phyloP scores from a whole-genome alignment of 2,888 invertebrate species.

The Agelastica alni region DNA sequence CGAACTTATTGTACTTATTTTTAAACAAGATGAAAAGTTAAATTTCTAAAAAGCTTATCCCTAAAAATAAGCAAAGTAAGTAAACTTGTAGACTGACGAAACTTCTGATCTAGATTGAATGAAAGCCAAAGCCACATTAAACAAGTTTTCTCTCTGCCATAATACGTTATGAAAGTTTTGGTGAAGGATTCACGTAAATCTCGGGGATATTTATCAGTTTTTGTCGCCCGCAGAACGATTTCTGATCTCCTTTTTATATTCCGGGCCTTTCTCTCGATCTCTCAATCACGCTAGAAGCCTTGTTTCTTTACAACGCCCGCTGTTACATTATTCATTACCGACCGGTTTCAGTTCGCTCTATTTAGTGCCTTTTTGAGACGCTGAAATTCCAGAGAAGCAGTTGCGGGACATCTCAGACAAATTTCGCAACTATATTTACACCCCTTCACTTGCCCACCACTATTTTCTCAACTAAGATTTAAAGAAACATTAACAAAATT shows the following conservation, averaged over 20 bases:
- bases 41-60: too few species aligned
- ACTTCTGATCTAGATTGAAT: conserved; percentile 32
- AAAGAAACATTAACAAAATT: too few species aligned
- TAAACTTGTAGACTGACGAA: too few species aligned
- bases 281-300: conserved; percentile 57
- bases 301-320: conserved; percentile 57
- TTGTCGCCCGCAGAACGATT: conserved; percentile 58
- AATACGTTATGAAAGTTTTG: conserved; percentile 43
- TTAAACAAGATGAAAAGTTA: too few species aligned
- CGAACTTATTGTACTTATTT: too few species aligned
- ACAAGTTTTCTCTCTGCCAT: conserved; percentile 40
- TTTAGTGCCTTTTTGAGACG: conserved; percentile 46
- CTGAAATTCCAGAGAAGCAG: conserved; percentile 7
- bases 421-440: too few species aligned
- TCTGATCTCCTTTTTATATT: conserved; percentile 59
- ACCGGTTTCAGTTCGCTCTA: conserved; percentile 37
- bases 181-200: conserved; percentile 50
- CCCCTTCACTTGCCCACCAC: too few species aligned
- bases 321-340: conserved; percentile 58
- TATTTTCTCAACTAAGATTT: too few species aligned
- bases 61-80: too few species aligned
- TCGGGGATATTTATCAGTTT: conserved; percentile 57
- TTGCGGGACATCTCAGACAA: too few species aligned
- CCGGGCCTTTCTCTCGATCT: conserved; percentile 56
- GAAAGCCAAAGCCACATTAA: conserved; percentile 38